Evolutionary conservation across 1,140 invertebrate species (phyloP).

Genomic region (Halictus rubicundus): DNA sequence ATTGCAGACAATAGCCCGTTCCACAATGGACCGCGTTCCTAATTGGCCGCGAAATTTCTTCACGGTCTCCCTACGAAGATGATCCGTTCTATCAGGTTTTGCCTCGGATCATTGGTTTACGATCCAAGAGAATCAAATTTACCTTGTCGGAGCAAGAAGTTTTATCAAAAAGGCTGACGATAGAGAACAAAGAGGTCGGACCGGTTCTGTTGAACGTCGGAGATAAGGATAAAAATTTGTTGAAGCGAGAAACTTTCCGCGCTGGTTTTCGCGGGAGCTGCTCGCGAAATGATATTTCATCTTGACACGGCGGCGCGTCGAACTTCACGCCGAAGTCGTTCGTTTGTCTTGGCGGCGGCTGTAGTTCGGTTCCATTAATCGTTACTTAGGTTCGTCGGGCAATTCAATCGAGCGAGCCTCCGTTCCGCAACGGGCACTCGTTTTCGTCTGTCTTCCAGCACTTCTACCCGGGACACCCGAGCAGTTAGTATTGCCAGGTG

Average conservation of each 20-base stretch:
- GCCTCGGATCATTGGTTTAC: too few species aligned
- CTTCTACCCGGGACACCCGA: not conserved
- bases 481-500: not conserved
- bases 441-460: conserved; percentile 18
- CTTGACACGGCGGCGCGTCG: not conserved
- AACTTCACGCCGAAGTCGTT: not conserved
- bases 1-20: too few species aligned
- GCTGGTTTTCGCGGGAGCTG: not conserved
- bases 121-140: too few species aligned
- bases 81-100: too few species aligned
- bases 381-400: conserved; percentile 14
- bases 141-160: too few species aligned
- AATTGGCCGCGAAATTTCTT: too few species aligned
- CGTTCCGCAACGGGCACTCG: not conserved
- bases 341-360: conserved; percentile 17
- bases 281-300: not conserved
- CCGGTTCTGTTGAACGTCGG: too few species aligned
- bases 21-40: too few species aligned
- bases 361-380: conserved; percentile 30
- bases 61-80: too few species aligned
- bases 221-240: too few species aligned
- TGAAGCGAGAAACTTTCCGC: not conserved
- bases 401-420: conserved; percentile 30
- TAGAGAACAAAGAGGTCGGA: too few species aligned
- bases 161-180: too few species aligned